Evolutionary conservation across 2,888 invertebrate species (phyloP).

Genomic region (Girardia tigrina): DNA sequence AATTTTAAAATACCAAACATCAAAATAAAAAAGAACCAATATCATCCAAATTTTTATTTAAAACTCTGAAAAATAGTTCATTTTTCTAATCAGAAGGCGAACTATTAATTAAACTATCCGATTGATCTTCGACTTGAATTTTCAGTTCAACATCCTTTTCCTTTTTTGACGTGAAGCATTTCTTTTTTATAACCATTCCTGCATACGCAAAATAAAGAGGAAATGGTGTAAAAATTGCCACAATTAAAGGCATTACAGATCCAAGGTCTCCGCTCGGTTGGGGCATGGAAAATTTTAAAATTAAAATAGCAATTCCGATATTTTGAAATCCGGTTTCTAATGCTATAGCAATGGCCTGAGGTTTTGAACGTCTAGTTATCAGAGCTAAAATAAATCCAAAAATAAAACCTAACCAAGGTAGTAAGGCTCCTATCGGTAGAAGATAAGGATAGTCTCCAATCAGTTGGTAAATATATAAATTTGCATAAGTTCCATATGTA

Average conservation of each 20-base stretch:
- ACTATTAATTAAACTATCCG: too few species aligned
- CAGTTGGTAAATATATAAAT: slow-evolving; percentile 47
- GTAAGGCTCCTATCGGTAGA: slow-evolving; percentile 39
- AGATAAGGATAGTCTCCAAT: slow-evolving; percentile 40
- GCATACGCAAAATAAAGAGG: slow-evolving; percentile 31
- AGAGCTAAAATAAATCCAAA: slow-evolving; percentile 44
- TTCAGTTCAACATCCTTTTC: too few species aligned
- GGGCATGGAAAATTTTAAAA: slow-evolving; percentile 40
- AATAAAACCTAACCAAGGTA: slow-evolving; percentile 49
- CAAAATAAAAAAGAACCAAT: too few species aligned
- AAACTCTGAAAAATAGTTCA: too few species aligned
- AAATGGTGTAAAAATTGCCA: slow-evolving; percentile 32
- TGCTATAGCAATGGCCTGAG: slow-evolving; percentile 41
- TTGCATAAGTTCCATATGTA: slow-evolving; percentile 43
- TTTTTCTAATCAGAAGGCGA: too few species aligned
- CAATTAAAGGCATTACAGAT: slow-evolving; percentile 31
- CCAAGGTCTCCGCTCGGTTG: slow-evolving; percentile 33
- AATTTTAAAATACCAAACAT: too few species aligned
- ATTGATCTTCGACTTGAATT: too few species aligned
- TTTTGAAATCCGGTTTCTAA: slow-evolving; percentile 47
- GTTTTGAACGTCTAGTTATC: slow-evolving; percentile 1
- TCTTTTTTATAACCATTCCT: too few species aligned
- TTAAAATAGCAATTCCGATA: slow-evolving; percentile 46
- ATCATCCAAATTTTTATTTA: too few species aligned
- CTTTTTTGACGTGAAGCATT: too few species aligned